Conservation (phyloP, 2,113 vertebrate species). For the Plotosus lineatus region DNA sequence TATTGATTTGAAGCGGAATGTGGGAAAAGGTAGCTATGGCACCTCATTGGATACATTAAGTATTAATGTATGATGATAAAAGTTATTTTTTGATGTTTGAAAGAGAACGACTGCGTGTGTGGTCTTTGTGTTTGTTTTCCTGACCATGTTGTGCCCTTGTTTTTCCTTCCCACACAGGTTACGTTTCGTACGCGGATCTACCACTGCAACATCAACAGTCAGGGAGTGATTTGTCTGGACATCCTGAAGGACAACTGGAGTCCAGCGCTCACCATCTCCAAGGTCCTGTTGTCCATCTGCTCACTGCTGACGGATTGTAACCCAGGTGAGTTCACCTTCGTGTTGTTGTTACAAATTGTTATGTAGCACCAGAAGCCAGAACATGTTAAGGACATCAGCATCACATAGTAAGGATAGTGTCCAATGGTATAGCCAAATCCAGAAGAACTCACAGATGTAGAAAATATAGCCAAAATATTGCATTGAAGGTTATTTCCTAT, state of each 20-base stretch:
- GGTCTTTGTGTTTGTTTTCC: background rate
- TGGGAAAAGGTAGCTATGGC: background rate
- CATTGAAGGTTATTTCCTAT: background rate
- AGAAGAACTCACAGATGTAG: too few relatives aligned
- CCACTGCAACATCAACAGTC: constrained; percentile 95
- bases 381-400: background rate
- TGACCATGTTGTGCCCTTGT: background rate
- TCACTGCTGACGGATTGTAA: constrained; percentile 93
- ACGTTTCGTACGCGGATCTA: constrained; percentile 92
- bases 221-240: constrained; percentile 93
- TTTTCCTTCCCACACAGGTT: constrained; percentile 68
- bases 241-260: constrained; percentile 95
- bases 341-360: background rate
- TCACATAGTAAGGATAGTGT: background rate
- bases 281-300: constrained; percentile 92
- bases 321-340: constrained; percentile 75
- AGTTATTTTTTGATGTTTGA: background rate
- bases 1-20: background rate
- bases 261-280: constrained; percentile 91
- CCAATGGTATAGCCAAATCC: background rate
- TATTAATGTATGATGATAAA: background rate
- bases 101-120: too few relatives aligned
- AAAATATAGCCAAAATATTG: background rate
- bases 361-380: background rate
- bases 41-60: background rate